Conservation (phyloP, 2,113 vertebrate species). For the Pycnonotus jocosus region DNA sequence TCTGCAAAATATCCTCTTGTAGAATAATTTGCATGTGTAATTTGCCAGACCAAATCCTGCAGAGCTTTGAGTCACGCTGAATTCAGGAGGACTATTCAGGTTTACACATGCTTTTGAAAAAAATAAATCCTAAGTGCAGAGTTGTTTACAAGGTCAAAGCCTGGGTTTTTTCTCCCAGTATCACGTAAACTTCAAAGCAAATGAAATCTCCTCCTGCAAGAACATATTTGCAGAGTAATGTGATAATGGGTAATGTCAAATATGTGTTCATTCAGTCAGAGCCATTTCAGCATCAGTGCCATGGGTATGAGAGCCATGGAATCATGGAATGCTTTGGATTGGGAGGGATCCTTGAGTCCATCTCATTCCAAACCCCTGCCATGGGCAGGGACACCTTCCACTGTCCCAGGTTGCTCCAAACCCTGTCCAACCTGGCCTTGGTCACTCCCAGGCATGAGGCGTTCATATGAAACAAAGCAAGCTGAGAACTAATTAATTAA, state of each 20-base stretch:
- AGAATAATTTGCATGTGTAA: constrained; percentile 23
- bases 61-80: background rate
- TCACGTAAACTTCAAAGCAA: background rate
- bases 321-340: background rate
- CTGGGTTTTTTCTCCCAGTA: background rate
- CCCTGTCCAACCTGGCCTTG: rapidly evolving
- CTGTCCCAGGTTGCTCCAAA: background rate
- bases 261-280: background rate
- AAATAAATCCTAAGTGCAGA: background rate
- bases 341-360: background rate
- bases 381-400: background rate
- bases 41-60: constrained; percentile 7
- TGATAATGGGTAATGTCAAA: background rate
- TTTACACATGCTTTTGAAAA: background rate
- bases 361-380: background rate
- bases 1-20: background rate
- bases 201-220: background rate
- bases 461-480: background rate
- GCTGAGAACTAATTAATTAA: background rate
- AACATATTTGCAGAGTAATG: background rate
- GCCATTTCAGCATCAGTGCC: background rate
- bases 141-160: background rate
- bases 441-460: background rate
- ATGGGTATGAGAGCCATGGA: background rate
- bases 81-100: background rate